Evolutionary conservation across 2,888 invertebrate genomes (phyloP).

Genomic region (Drosophila prolongata): DNA sequence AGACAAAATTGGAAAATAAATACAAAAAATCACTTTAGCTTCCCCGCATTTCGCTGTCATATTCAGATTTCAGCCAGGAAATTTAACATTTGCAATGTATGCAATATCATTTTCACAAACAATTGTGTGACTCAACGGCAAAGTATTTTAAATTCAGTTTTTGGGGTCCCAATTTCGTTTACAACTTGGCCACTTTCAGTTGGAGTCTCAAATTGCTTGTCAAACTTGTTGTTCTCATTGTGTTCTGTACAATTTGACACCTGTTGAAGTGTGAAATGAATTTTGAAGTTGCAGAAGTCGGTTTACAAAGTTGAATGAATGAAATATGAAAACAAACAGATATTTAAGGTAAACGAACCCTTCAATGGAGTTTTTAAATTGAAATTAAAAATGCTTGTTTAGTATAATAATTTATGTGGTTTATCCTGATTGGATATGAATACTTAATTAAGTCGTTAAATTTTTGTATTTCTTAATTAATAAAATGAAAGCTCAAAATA

Average conservation of each 20-base stretch:
- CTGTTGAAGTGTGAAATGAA: slow-evolving; percentile 22
- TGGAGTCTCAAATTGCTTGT: slow-evolving; percentile 5
- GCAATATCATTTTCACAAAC: slow-evolving; percentile 18
- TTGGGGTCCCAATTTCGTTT: neutral
- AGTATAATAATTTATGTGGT: neutral
- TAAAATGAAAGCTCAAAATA: no score
- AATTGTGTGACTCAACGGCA: slow-evolving; percentile 9
- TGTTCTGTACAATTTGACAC: slow-evolving; percentile 22
- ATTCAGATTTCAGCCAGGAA: slow-evolving; percentile 9
- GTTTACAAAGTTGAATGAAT: slow-evolving; percentile 33
- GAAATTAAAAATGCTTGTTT: neutral
- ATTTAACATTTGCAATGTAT: slow-evolving; percentile 9
- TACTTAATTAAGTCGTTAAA: neutral
- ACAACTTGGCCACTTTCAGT: slow-evolving; percentile 2
- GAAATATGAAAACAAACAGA: slow-evolving; percentile 14
- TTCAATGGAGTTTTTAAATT: slow-evolving; percentile 1
- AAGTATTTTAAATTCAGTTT: slow-evolving; percentile 13
- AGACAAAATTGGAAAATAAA: slow-evolving; percentile 41
- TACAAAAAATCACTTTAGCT: slow-evolving; percentile 21
- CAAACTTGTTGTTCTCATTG: slow-evolving; percentile 23
- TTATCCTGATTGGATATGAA: neutral
- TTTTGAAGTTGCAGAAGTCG: slow-evolving; percentile 15
- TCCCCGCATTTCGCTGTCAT: slow-evolving; percentile 43
- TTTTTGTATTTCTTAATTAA: neutral
- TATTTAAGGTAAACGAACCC: slow-evolving; percentile 5